Evolutionary conservation across 2,888 invertebrate genomes (phyloP).

Genomic region (Neelides folsomi): DNA sequence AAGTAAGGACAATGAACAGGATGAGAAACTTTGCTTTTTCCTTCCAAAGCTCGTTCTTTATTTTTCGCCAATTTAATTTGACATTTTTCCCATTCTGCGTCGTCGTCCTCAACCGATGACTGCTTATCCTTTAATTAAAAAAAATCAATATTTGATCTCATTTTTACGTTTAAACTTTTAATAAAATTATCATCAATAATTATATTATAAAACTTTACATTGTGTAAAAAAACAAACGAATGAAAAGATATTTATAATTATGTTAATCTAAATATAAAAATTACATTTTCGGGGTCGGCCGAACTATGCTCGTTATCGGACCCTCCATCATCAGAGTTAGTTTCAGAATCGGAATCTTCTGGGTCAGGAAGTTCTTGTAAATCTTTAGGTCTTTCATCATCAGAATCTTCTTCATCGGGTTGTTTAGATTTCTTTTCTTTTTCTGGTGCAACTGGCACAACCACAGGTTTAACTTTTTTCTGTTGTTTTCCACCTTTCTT

Average conservation of each 20-base stretch:
- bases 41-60: conserved; percentile 71
- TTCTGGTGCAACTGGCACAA: conserved; percentile 32
- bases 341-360: conserved; percentile 41
- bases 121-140: conserved; percentile 19
- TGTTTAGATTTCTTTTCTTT: conserved; percentile 35
- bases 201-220: no score
- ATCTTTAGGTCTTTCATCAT: conserved; percentile 29
- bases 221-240: background rate
- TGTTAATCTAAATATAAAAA: no score
- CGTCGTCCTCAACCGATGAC: conserved; percentile 44
- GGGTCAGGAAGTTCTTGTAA: conserved; percentile 21
- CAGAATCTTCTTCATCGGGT: conserved; percentile 28
- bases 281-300: conserved; percentile 34
- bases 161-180: no score
- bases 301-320: conserved; percentile 34
- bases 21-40: conserved; percentile 85
- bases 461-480: conserved; percentile 33
- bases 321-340: conserved; percentile 41
- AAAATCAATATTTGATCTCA: no score
- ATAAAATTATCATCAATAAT: no score
- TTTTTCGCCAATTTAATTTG: conserved; percentile 70
- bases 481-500: conserved; percentile 16
- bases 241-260: no score
- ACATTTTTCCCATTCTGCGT: conserved; percentile 87
- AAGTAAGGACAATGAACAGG: conserved; percentile 94